phyloP scores from a whole-genome alignment of 2,797 vertebrate species.

The Monodelphis domestica region DNA sequence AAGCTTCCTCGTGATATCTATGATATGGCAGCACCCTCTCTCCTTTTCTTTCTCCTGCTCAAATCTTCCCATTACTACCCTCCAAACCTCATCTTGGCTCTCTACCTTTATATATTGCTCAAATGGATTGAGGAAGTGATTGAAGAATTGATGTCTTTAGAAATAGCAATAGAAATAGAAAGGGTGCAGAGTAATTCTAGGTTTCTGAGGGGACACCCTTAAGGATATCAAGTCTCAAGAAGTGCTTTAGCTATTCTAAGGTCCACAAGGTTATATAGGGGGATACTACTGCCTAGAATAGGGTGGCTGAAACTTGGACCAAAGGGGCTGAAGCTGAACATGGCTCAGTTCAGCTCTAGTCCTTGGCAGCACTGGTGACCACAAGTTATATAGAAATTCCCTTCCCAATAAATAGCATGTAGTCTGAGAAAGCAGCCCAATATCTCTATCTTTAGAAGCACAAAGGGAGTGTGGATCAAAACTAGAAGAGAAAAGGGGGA shows the following conservation, averaged over 20 bases:
- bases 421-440: constrained; percentile 66
- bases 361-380: constrained; percentile 44
- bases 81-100: background rate
- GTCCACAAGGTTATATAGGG: background rate
- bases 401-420: constrained; percentile 53
- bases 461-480: background rate
- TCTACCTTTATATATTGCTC: background rate
- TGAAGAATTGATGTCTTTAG: background rate
- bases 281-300: background rate
- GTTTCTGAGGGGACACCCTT: background rate
- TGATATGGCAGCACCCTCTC: too few relatives aligned
- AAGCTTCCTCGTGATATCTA: background rate
- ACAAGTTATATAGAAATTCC: background rate
- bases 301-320: background rate
- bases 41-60: background rate
- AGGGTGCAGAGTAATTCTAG: background rate
- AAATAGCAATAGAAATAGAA: background rate
- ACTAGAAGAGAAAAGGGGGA: constrained; percentile 5
- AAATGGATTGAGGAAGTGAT: background rate
- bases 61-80: background rate
- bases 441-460: background rate
- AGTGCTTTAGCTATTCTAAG: background rate
- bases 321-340: background rate
- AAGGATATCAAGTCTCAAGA: background rate
- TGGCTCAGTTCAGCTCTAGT: background rate